Conservation (phyloP, 2,797 vertebrate genomes). For the Momotus momota region DNA sequence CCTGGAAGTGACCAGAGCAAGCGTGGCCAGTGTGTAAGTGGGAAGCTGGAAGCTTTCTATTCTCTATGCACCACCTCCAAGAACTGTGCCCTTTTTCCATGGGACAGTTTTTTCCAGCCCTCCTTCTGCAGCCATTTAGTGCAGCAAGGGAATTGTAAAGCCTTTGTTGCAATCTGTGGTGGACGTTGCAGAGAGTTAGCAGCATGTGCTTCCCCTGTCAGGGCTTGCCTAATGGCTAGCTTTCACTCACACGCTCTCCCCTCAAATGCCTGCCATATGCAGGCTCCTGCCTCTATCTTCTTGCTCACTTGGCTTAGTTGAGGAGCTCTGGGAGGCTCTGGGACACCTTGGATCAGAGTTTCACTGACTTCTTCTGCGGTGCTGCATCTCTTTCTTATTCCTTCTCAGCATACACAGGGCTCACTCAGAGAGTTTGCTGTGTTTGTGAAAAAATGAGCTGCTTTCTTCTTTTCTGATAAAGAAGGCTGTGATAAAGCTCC, state of each 20-base stretch:
- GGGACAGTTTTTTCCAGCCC: not conserved
- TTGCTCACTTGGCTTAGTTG: not conserved
- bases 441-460: slow-evolving; percentile 28
- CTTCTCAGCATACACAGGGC: not conserved
- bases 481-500: slow-evolving; percentile 30
- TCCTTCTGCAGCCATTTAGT: not conserved
- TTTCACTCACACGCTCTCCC: not conserved
- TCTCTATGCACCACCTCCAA: not conserved
- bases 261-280: not conserved
- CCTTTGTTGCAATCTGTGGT: not conserved
- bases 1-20: not conserved
- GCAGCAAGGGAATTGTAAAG: not conserved
- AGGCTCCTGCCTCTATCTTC: not conserved
- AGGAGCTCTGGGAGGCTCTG: not conserved
- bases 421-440: not conserved
- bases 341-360: not conserved
- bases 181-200: not conserved
- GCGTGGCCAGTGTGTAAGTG: fast-evolving
- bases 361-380: not conserved
- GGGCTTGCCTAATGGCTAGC: not conserved
- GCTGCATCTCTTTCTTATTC: not conserved
- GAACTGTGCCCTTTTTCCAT: not conserved
- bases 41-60: not conserved
- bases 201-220: not conserved
- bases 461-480: slow-evolving; percentile 43